Evolutionary conservation across 2,888 invertebrate species (phyloP), one percentile per base, ranked within the genome.

Genomic region (Troides aeacus): DNA sequence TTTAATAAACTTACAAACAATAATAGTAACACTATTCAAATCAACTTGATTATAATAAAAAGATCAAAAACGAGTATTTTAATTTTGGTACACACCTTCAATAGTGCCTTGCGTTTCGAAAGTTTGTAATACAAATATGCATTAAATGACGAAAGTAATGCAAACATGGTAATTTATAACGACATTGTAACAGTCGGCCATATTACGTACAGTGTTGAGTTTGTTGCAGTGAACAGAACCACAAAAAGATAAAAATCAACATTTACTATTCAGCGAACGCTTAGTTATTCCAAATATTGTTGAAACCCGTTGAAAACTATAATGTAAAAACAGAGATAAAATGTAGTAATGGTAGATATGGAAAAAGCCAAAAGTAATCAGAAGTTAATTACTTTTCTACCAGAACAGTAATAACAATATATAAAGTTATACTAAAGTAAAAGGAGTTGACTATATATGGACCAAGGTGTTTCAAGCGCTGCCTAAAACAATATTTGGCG

Each of bases 121-220:
- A 70, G 50, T 62, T 66, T 70, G 62, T 70, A 59, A 66, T 66
- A 66, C 46, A 69, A 65, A 66, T 66, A 63, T 63, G 58, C 57
- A 62, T 64, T 66, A 62, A 66, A 46, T 70, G 69, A 62, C 62
- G 69, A 70, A 70, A 70, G 62, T 59, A 65, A 63, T 59, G 70
- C 70, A 63, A 70, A 66, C 70, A 66, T 66, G 63, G 70, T 63
- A 62, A 66, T 63, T 70, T 62, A 66, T 60, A 66, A 42, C 63
- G 70, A 66, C 70, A 70, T 66, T 70, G 66, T 64, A 70, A 62
- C 70, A 36, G 50, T 63, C 57, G 62, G 46, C 57, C 30, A 36
- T 39, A 62, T 66, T 62, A 70, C 62, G 57, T 58, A 66, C 59
- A 66, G 30, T 17, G 65, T 36, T 57, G 58, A 62, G 30, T 66